Conservation (phyloP, 2,797 vertebrate genomes). For the Lates japonicus region DNA sequence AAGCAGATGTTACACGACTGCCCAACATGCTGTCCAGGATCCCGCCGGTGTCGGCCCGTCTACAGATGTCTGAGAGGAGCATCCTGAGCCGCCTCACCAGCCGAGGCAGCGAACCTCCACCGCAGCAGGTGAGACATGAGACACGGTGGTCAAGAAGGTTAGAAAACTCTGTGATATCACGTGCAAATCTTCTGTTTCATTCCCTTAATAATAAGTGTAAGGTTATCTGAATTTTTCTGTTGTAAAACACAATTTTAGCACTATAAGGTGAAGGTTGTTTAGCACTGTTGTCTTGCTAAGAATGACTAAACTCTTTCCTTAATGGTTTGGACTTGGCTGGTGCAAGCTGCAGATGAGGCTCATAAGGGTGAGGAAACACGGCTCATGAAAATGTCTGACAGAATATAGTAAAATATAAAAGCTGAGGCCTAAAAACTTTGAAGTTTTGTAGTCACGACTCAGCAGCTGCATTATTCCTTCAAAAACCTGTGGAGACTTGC, state of each 20-base stretch:
- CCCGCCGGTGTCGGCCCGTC: conserved; percentile 94
- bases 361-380: neutral
- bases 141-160: neutral
- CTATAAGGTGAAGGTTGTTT: neutral
- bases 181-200: neutral
- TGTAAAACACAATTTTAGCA: neutral
- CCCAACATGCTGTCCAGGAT: conserved; percentile 98
- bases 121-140: conserved; percentile 88
- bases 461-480: conserved; percentile 36
- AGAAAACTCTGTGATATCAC: neutral
- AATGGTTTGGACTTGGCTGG: neutral
- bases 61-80: conserved; percentile 98
- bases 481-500: conserved; percentile 24
- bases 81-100: conserved; percentile 98
- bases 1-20: conserved; percentile 96
- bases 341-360: conserved; percentile 3
- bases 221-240: neutral
- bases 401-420: conserved; percentile 37
- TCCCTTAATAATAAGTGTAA: neutral
- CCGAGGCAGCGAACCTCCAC: conserved; percentile 90
- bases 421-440: conserved; percentile 19
- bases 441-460: conserved; percentile 39
- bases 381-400: conserved; percentile 13
- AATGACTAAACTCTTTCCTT: neutral
- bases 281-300: no score